Base-by-base conservation (phyloP, 2,113 vertebrate genomes). In the Leptocoma aspasia region DNA sequence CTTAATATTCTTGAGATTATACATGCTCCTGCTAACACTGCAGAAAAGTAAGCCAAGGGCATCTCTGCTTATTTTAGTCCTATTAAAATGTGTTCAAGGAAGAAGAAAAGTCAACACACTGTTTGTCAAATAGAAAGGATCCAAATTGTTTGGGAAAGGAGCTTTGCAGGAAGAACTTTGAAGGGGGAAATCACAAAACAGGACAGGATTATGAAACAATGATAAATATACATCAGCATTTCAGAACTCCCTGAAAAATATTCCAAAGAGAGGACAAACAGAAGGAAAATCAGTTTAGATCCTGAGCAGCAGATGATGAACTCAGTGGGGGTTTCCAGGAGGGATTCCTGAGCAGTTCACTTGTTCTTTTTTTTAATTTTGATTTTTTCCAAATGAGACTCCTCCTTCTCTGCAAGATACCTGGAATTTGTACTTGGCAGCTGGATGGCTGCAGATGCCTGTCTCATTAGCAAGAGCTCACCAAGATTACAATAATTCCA, bases 1-100 rank as follows among this genome's bases (percentile, higher is more conserved):
- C 37, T 95, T 96, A 95, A 83, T 95, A 96, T 95, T 96, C 94
- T 50, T 52, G 82, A 70, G 71, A 68, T 92, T 66, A 80, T 57
- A 18, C 30, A 39, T 3, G 35, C 66, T 95, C 71, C 81, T 93
- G 94, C 97, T 92, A 93, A 90, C 88, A 13, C 71, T 83, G 90
- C 94, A 96, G 68, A 92, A 95, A 95, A 94, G 59, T 31, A 90
- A 94, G 86, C 79, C 93, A 96, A 96, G 95, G 96, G 93, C 95
- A 90, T 93, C 96, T 90, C 72, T 90, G 63, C 83, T 94, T 86
- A 28, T 35, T 93, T 94, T 65, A 76, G 66, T 64, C 77, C 84
- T 15, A 96, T 94, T 97, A 94, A 96, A 95, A 92, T 65, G 90
- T 82, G 86, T 35, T 33, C 54, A 44, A 95, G 70, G 91, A 95